A percentile compares a stretch with the other conserved stretches of the same genome.
phyloP scores from a whole-genome alignment of 2,888 invertebrate species.

The Nudaria mundana region DNA sequence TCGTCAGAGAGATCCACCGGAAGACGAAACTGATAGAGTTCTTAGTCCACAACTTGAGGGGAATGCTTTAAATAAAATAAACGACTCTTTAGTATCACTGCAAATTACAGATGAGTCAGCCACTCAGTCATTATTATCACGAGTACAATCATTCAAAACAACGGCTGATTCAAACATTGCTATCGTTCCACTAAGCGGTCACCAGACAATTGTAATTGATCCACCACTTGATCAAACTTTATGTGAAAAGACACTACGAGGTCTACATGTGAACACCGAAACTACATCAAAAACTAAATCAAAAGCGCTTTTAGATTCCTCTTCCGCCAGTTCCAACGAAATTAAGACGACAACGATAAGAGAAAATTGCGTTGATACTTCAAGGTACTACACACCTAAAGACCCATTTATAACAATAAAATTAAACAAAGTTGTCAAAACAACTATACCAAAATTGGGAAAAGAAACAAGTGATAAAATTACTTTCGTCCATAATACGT shows the following conservation, averaged over 20 bases:
- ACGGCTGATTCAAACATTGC: constrained; percentile 72
- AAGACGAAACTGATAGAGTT: constrained; percentile 57
- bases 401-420: constrained; percentile 75
- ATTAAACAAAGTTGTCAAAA: constrained; percentile 71
- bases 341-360: constrained; percentile 27
- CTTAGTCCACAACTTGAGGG: constrained; percentile 66
- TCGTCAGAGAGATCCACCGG: constrained; percentile 69
- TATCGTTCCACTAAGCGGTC: constrained; percentile 74
- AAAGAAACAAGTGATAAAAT: constrained; percentile 62
- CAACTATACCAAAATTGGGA: constrained; percentile 67
- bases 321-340: constrained; percentile 34
- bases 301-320: constrained; percentile 20
- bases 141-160: constrained; percentile 74
- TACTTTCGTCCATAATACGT: constrained; percentile 53
- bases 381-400: constrained; percentile 57
- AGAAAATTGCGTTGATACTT: constrained; percentile 50
- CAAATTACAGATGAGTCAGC: constrained; percentile 43
- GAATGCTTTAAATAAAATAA: constrained; percentile 39
- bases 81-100: constrained; percentile 21
- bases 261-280: constrained; percentile 24
- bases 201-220: constrained; percentile 77
- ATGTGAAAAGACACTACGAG: constrained; percentile 22
- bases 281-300: constrained; percentile 14
- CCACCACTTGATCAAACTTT: constrained; percentile 58
- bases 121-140: constrained; percentile 59